Evolutionary conservation across 2,888 invertebrate genomes (phyloP).

Genomic region (Tribolium freemani): DNA sequence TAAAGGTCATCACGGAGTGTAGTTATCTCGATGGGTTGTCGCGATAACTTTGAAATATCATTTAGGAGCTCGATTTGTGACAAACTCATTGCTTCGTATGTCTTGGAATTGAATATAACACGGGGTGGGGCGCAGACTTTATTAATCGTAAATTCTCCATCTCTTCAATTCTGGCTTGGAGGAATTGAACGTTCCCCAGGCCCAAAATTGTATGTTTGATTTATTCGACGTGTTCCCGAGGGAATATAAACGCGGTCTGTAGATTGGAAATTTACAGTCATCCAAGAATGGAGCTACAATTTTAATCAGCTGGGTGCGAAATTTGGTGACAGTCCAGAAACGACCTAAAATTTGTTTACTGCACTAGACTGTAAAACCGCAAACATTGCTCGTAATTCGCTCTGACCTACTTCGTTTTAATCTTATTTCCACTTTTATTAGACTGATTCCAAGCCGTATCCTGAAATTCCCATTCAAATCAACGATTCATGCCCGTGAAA

Average conservation of each 20-base stretch:
- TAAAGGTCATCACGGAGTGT: constrained; percentile 9
- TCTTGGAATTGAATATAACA: constrained; percentile 19
- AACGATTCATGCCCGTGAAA: constrained; percentile 17
- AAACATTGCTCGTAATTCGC: constrained; percentile 21
- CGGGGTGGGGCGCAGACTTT: constrained; percentile 8
- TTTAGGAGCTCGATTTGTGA: constrained; percentile 44
- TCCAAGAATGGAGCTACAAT: constrained; percentile 1
- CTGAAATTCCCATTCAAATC: constrained; percentile 6
- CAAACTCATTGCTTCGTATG: constrained; percentile 37
- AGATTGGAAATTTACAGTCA: constrained; percentile 29
- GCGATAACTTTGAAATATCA: constrained; percentile 39
- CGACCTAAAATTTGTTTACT: constrained; percentile 13
- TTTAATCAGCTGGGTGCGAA: too few species aligned
- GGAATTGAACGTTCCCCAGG: constrained; percentile 29
- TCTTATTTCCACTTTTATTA: constrained; percentile 31
- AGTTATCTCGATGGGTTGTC: constrained; percentile 38
- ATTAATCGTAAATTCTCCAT: constrained; percentile 37
- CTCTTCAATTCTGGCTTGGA: constrained; percentile 20
- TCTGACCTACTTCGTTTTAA: constrained; percentile 27
- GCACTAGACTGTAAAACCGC: not conserved
- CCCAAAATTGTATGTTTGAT: constrained; percentile 36
- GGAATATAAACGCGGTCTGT: constrained; percentile 34
- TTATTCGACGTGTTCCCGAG: constrained; percentile 21
- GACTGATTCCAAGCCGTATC: constrained; percentile 1
- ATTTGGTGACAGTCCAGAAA: too few species aligned